These are phyloP conservation scores for Sialis lutaria DNA, from an alignment of 2,888 invertebrate species.

Conservation along the genomic window DNA sequence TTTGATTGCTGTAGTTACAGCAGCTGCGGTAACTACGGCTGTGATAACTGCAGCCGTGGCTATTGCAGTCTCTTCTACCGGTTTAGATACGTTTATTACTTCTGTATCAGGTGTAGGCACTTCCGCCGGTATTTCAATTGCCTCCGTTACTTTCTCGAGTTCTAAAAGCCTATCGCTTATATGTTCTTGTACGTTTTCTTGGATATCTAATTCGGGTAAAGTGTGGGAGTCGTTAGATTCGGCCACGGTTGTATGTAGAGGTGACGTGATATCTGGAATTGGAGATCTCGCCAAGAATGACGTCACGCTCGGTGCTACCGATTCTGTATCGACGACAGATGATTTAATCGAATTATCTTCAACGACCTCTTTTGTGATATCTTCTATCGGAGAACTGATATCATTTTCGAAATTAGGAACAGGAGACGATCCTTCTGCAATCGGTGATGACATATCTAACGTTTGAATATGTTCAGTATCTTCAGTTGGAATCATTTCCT, in stretches of 20 bases:
- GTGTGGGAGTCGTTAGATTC: constrained; percentile 1
- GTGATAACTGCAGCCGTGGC: constrained; percentile 17
- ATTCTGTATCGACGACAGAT: background rate
- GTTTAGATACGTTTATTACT: constrained; percentile 15
- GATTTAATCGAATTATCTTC: background rate
- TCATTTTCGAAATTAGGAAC: background rate
- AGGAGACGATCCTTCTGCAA: background rate
- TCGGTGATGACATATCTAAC: background rate
- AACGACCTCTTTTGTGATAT: background rate
- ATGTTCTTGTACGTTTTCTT: background rate
- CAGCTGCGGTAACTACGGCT: constrained; percentile 18
- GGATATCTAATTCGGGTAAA: background rate
- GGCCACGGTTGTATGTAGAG: constrained; percentile 12
- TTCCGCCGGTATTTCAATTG: constrained; percentile 13
- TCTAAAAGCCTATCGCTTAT: background rate
- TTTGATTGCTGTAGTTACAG: constrained; percentile 14
- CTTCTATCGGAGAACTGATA: constrained; percentile 2
- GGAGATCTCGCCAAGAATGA: constrained; percentile 2
- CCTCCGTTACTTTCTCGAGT: background rate
- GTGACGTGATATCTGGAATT: constrained; percentile 10
- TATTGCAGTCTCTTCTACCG: constrained; percentile 13
- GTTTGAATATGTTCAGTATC: too few relatives aligned
- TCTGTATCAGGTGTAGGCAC: constrained; percentile 14
- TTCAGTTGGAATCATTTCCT: too few relatives aligned
- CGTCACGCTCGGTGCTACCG: background rate